Base-by-base conservation (phyloP, 23 tunicate genomes). In the Trididemnum clinides region DNA sequence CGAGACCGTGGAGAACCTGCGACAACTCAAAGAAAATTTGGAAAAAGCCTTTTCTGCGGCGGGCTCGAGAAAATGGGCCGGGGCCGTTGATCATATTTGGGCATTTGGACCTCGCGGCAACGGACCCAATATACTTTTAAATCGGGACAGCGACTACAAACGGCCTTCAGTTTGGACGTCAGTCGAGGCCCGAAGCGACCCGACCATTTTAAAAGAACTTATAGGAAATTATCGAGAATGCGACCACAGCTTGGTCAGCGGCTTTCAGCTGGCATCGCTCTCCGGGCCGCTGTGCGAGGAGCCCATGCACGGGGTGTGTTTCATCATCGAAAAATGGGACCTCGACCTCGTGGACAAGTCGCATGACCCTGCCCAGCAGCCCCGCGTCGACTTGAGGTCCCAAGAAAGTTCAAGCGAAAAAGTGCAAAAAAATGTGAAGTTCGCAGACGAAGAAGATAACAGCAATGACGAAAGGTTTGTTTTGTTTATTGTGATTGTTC, bases 231-330 rank as follows among this genome's bases (percentile, higher is more conserved):
- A 82, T 81, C 71, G 95, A 2, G 90, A 86, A 64, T 75, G 75
- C 28, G 99, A 97, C 65, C 97, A 92, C 15, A 83, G 90, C 31
- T 36, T 97, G 21, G 75, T 82, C 31, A 92, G 90, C 33, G 99
- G 99, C 12, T 97, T 97, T 71, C 99, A 97, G 54, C 72, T 97
- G 33, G 99, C 97, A 51, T 59, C 97, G 1, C 64, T 85, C 23
- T 86, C 99, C 25, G 99, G 99, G 4, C 99, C 99, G 0, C 49
- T 97, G 73, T 92, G 96, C 44, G 99, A 92, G 64, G 99, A 97
- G 62, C 99, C 99, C 0, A 57, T 97, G 82, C 91, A 93, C 5
- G 97, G 97, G 0, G 97, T 97, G 4, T 90, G 96, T 37, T 97
- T 86, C 57, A 58, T 86, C 23, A 66, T 97, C 38, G 91, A 92